Conservation (phyloP, 2,888 invertebrate genomes). For the Tineola bisselliella region DNA sequence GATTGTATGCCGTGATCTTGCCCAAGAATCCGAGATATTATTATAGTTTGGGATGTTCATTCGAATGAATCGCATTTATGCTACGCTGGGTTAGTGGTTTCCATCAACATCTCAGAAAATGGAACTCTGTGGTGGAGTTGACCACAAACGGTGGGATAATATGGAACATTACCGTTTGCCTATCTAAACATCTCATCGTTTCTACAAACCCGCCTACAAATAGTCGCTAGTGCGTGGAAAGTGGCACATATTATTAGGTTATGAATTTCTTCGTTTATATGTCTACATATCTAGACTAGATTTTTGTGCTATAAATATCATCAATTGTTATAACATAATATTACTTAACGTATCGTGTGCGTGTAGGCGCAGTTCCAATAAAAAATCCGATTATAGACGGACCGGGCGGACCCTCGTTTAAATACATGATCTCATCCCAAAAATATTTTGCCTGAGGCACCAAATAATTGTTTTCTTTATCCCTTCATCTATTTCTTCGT, state of each 20-base stretch:
- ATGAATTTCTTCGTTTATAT: background rate
- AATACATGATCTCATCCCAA: conserved; percentile 10
- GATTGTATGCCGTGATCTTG: too few species aligned
- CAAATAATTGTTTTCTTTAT: too few species aligned
- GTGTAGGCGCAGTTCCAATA: background rate
- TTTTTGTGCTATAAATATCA: background rate
- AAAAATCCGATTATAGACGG: conserved; percentile 7
- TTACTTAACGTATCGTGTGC: background rate
- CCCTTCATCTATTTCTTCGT: too few species aligned
- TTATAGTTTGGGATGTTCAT: background rate
- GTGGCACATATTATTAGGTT: conserved; percentile 1
- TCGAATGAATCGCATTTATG: background rate
- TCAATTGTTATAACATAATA: background rate
- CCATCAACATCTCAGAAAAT: background rate
- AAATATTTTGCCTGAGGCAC: conserved; percentile 2
- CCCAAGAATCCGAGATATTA: background rate
- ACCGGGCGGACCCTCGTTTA: background rate
- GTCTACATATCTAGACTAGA: background rate
- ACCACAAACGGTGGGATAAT: background rate
- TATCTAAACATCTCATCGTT: background rate
- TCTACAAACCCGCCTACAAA: background rate
- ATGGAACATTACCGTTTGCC: background rate
- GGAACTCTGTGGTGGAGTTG: background rate
- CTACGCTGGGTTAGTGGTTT: background rate
- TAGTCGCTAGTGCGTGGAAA: conserved; percentile 2